Conservation (phyloP, 2,797 vertebrate species). For the Melanogrammus aeglefinus region DNA sequence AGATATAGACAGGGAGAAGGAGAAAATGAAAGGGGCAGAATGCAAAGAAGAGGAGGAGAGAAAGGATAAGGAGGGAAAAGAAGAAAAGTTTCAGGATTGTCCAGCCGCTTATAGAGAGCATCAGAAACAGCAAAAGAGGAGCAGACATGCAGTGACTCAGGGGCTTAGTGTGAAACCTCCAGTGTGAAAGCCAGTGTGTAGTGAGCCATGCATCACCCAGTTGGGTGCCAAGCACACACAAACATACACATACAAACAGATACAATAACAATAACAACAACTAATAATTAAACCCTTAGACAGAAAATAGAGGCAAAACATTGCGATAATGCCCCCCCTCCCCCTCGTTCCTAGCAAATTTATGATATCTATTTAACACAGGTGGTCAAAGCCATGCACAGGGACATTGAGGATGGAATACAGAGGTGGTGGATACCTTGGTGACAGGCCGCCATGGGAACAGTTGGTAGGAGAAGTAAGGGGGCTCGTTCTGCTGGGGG, state of each 20-base stretch:
- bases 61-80: constrained; percentile 51
- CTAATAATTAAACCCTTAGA: too few species aligned
- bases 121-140: neutral
- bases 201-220: too few species aligned
- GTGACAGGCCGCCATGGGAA: constrained; percentile 93
- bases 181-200: too few species aligned
- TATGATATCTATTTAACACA: neutral
- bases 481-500: constrained; percentile 91
- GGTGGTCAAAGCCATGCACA: constrained; percentile 17
- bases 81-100: neutral
- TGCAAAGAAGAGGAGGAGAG: constrained; percentile 58
- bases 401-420: neutral
- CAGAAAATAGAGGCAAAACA: too few species aligned
- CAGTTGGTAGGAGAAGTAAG: constrained; percentile 96
- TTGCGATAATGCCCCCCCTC: too few species aligned
- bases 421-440: constrained; percentile 77
- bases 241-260: too few species aligned
- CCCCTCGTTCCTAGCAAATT: neutral
- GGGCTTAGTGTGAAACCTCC: too few species aligned
- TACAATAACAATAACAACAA: too few species aligned
- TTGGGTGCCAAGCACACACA: too few species aligned
- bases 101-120: neutral
- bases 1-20: constrained; percentile 42
- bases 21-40: constrained; percentile 54
- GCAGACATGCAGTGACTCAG: neutral